Evolutionary conservation across 2,113 vertebrate species (phyloP), one percentile per base, ranked within the genome.

Genomic region (Sclerurus mexicanus): DNA sequence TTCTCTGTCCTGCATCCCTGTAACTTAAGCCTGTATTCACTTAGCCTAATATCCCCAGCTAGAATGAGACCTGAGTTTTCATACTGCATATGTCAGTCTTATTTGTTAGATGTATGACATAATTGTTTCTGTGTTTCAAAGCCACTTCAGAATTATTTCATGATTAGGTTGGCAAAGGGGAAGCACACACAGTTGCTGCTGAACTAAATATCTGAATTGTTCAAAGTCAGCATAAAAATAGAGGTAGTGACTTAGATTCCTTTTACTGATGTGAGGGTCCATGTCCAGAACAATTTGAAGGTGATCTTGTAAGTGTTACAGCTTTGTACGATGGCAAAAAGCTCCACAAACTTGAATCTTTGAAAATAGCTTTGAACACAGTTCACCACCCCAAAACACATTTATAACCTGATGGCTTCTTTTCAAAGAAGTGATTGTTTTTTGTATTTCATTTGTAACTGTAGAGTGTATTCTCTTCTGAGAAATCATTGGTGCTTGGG

Each of bases 361-460:
- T 39, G 49, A 40, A 46, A 40, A 42, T 92, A 75, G 17, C 10
- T 85, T 71, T 88, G 66, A 18, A 64, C 21, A 11, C 13, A 12
- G 12, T 59, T 21, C 21, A 7, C 35, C 1, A 28, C 31, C 14
- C 37, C 24, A 52, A 47, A 92, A 17, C 56, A 63, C 33, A 12
- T n/a, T 67, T 68, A 18, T 0, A 73, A 40, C 14, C 20, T 72
- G 33, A 46, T 75, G 33, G 8, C 39, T 75, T 78, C 46, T 74
- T 62, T 85, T 47, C 66, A 67, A 17, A 37, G n/a, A 59, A 37
- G 33, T 0, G 0, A 9, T 72, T 0, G 0, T 64, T 31, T 72
- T 75, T 79, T 68, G 35, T 79, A 46, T 9, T 73, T 72, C 40
- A 12, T 15, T 52, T 62, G 19, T 83, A n/a, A 27, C 62, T 62